A percentile compares a stretch with the other conserved stretches of the same genome.
phyloP scores from a whole-genome alignment of 1,140 invertebrate species.

The Sinonovacula constricta region DNA sequence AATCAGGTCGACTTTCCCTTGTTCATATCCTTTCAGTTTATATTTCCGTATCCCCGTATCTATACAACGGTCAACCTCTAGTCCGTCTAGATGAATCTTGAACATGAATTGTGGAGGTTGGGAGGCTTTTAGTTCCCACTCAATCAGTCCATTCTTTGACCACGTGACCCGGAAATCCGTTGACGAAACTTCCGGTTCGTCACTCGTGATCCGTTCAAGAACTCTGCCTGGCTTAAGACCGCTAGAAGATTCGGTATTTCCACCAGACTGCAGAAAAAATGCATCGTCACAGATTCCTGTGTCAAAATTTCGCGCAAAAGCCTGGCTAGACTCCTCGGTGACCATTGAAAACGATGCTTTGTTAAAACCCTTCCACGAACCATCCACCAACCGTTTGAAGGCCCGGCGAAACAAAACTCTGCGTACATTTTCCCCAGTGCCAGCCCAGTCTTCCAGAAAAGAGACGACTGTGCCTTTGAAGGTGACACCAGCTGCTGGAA shows the following conservation, averaged over 20 bases:
- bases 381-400: constrained; percentile 40
- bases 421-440: constrained; percentile 43
- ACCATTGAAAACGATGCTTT: not conserved
- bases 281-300: not conserved
- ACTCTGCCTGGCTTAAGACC: not conserved
- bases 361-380: constrained; percentile 33
- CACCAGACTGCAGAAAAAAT: constrained; percentile 13
- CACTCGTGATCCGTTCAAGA: not conserved
- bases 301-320: constrained; percentile 8
- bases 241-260: not conserved
- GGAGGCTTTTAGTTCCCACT: too few relatives aligned
- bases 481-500: constrained; percentile 44
- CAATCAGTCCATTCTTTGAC: too few relatives aligned
- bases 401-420: constrained; percentile 42
- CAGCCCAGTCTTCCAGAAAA: constrained; percentile 59
- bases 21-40: too few relatives aligned
- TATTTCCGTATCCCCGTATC: too few relatives aligned
- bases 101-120: too few relatives aligned
- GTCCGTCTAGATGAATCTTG: too few relatives aligned
- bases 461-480: constrained; percentile 21
- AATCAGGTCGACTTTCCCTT: too few relatives aligned
- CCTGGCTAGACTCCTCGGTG: not conserved
- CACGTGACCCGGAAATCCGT: too few relatives aligned
- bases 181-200: not conserved
- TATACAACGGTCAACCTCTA: too few relatives aligned